Evolutionary conservation across 1,140 invertebrate genomes (phyloP).

Genomic region (Solenopsis fugax): DNA sequence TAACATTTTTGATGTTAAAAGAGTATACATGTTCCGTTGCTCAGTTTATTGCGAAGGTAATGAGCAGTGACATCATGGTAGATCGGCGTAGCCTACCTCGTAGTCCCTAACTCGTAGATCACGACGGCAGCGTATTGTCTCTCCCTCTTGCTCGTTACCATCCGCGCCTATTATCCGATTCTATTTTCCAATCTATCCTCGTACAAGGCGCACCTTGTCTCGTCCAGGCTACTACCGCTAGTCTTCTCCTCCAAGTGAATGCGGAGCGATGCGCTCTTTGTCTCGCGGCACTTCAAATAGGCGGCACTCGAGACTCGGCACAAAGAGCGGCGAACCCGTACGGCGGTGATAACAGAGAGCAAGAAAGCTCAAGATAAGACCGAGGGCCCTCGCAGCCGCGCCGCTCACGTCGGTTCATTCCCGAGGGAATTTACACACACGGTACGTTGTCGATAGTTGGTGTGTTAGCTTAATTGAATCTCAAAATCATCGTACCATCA

Average conservation of each 20-base stretch:
- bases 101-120: conserved; percentile 35
- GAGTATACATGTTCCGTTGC: neutral
- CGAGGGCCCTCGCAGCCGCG: conserved; percentile 22
- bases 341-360: conserved; percentile 46
- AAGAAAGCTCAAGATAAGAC: conserved; percentile 59
- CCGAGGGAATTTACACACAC: conserved; percentile 2
- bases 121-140: conserved; percentile 24
- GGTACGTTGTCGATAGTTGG: conserved; percentile 9
- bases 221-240: conserved; percentile 50
- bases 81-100: conserved; percentile 3
- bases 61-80: neutral
- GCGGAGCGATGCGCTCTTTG: conserved; percentile 57
- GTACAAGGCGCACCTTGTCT: conserved; percentile 66
- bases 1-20: neutral
- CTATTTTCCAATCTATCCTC: conserved; percentile 69
- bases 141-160: conserved; percentile 52
- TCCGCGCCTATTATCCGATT: conserved; percentile 63
- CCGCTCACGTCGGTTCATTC: conserved; percentile 26
- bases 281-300: conserved; percentile 51
- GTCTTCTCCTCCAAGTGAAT: conserved; percentile 54
- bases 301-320: conserved; percentile 51
- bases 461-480: conserved; percentile 9
- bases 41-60: neutral
- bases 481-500: neutral
- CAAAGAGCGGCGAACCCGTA: conserved; percentile 46